Evolutionary conservation across 2,113 vertebrate species (phyloP).

Genomic region (Piprites chloris): DNA sequence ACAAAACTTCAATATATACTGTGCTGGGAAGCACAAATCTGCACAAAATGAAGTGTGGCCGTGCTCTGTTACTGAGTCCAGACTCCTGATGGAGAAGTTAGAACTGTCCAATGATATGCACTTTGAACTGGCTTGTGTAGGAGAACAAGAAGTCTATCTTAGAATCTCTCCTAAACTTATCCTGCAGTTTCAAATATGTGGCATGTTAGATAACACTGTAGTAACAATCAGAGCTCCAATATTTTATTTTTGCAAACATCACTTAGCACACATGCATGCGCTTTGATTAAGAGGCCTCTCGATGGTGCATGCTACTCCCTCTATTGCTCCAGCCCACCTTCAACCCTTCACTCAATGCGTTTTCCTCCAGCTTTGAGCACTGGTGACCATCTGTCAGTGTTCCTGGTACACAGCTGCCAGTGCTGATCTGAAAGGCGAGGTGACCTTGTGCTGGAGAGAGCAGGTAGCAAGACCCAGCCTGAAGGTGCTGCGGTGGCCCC

Average conservation of each 20-base stretch:
- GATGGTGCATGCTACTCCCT: neutral
- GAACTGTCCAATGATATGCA: neutral
- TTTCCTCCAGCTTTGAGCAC: neutral
- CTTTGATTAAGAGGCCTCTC: neutral
- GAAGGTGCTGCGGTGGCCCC: no score
- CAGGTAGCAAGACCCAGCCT: neutral
- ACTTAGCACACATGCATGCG: fast-evolving
- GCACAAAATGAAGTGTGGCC: neutral
- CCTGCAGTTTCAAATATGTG: neutral
- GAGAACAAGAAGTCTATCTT: neutral
- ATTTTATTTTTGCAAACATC: neutral
- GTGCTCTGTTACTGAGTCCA: neutral
- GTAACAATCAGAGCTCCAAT: neutral
- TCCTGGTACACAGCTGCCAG: fast-evolving
- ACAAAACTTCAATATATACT: neutral
- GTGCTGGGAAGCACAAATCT: neutral
- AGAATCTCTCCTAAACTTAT: neutral
- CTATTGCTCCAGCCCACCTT: neutral
- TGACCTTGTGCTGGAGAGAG: neutral
- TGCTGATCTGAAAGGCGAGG: neutral
- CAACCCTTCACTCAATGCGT: fast-evolving
- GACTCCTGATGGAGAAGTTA: neutral
- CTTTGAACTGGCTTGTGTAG: fast-evolving
- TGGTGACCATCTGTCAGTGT: fast-evolving
- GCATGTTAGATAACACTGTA: neutral